These are phyloP conservation scores for Drosophila varians DNA, from an alignment of 1,140 invertebrate genomes.

Conservation along the genomic window DNA sequence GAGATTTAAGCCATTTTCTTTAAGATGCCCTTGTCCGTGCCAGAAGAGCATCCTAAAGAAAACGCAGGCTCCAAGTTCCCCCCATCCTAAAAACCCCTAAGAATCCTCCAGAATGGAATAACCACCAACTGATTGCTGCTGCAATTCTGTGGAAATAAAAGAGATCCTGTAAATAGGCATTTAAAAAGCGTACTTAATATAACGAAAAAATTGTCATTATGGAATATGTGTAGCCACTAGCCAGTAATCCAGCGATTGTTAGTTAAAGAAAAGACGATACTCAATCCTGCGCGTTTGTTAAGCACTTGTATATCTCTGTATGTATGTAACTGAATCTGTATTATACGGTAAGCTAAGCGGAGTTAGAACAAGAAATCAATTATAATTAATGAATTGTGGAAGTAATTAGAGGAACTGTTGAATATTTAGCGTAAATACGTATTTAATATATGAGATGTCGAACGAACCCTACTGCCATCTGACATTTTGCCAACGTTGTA, in stretches of 20 bases:
- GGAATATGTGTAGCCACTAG: constrained; percentile 14
- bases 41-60: constrained; percentile 68
- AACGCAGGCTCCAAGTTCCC: constrained; percentile 63
- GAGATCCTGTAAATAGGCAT: constrained; percentile 17
- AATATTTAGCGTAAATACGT: constrained; percentile 23
- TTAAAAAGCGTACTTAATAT: neutral
- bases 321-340: constrained; percentile 65
- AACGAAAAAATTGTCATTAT: constrained; percentile 15
- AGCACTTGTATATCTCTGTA: constrained; percentile 62
- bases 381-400: constrained; percentile 27
- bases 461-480: constrained; percentile 46
- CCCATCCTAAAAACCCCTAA: too few relatives aligned
- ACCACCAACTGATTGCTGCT: constrained; percentile 12
- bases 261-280: constrained; percentile 14
- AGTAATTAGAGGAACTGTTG: constrained; percentile 35
- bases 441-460: constrained; percentile 16
- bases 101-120: constrained; percentile 1
- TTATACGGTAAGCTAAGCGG: constrained; percentile 9
- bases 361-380: constrained; percentile 36
- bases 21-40: constrained; percentile 59
- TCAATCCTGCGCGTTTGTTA: constrained; percentile 46
- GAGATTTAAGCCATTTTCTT: constrained; percentile 84
- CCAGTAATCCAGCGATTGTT: constrained; percentile 34
- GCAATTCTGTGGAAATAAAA: neutral
- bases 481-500: constrained; percentile 70